Percentiles rank a stretch among this genome's conserved stretches.
Conservation (phyloP, 2,797 vertebrate species). For the Phyllotis vaccarum region DNA sequence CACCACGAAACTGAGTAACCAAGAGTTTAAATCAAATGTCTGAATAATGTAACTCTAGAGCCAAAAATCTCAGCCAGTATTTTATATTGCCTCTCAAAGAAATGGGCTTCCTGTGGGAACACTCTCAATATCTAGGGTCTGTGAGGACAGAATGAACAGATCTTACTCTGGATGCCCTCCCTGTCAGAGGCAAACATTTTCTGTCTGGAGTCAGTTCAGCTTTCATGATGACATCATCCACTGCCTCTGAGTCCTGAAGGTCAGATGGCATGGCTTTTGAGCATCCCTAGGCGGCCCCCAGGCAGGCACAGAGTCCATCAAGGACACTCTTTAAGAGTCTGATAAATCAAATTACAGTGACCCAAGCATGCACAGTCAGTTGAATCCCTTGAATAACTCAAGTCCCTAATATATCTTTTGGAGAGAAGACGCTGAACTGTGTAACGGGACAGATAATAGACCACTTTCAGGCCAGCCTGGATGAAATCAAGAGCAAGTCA, state of each 20-base stretch:
- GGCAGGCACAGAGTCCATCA: conserved; percentile 74
- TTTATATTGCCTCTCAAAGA: neutral
- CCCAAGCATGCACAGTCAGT: conserved; percentile 83
- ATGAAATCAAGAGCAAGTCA: conserved; percentile 59
- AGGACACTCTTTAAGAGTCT: conserved; percentile 81
- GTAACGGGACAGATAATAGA: conserved; percentile 89
- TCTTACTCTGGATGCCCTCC: neutral
- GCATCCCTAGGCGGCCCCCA: neutral
- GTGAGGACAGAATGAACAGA: neutral
- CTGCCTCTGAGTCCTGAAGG: conserved; percentile 71
- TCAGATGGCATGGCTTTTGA: conserved; percentile 60
- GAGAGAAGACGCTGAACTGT: conserved; percentile 86
- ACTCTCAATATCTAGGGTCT: neutral
- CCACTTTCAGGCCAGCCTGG: conserved; percentile 78
- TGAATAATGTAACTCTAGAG: neutral
- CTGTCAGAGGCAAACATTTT: neutral
- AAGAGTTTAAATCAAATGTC: neutral
- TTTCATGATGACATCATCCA: neutral
- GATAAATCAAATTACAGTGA: conserved; percentile 87
- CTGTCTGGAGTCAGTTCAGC: neutral
- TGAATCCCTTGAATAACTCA: conserved; percentile 88
- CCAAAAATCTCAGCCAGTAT: neutral
- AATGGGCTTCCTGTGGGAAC: neutral
- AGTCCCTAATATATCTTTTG: conserved; percentile 87
- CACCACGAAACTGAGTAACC: neutral